Evolutionary conservation across 2,797 vertebrate species (phyloP).

Genomic region (Holocentrus rufus): DNA sequence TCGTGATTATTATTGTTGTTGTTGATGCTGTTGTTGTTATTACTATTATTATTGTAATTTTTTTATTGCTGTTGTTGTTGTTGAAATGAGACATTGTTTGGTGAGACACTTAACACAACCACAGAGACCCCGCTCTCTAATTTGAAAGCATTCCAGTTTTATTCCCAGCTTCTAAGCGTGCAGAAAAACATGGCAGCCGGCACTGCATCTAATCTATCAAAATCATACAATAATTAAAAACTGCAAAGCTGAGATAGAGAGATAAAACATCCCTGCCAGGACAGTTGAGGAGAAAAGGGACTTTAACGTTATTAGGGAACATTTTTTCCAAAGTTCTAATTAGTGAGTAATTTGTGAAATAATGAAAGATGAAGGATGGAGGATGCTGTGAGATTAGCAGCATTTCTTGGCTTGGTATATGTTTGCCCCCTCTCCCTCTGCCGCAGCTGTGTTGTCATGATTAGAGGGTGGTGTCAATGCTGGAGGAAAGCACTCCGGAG

Average conservation of each 20-base stretch:
- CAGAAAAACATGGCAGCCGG: constrained; percentile 13
- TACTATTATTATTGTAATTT: not conserved
- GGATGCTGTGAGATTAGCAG: constrained; percentile 43
- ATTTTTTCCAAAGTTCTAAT: constrained; percentile 55
- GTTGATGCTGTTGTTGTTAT: not conserved
- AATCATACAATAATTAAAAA: constrained; percentile 56
- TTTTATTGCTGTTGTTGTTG: not conserved
- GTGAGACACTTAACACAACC: not conserved
- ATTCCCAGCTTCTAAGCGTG: constrained; percentile 12
- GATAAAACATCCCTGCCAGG: constrained; percentile 41
- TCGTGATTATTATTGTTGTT: too few relatives aligned
- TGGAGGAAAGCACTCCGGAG: constrained; percentile 23
- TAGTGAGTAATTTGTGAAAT: constrained; percentile 66
- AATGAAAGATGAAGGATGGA: constrained; percentile 60
- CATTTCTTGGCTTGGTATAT: constrained; percentile 52
- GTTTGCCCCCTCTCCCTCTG: constrained; percentile 36
- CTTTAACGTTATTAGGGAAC: constrained; percentile 18
- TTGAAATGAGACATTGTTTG: not conserved
- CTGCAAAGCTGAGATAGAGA: constrained; percentile 26
- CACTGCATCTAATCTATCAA: constrained; percentile 40
- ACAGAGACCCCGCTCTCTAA: not conserved
- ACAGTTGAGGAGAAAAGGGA: constrained; percentile 18
- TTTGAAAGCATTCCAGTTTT: constrained; percentile 13
- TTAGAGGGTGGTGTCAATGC: constrained; percentile 38
- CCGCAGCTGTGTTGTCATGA: constrained; percentile 49